These are phyloP conservation scores for Drosophila yakuba DNA, from an alignment of 1,140 invertebrate genomes.

Conservation along the genomic window DNA sequence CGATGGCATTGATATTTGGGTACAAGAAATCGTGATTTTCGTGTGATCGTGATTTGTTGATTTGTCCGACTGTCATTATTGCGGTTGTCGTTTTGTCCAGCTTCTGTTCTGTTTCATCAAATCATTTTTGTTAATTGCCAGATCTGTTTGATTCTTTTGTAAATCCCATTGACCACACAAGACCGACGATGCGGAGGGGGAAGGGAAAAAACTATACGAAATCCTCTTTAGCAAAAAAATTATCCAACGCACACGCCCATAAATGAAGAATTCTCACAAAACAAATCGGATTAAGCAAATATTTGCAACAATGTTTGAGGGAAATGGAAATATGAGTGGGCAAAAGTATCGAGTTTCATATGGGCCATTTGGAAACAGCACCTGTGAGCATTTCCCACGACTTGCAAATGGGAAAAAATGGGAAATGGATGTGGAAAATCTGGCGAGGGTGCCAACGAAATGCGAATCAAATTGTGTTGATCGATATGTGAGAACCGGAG, in stretches of 20 bases:
- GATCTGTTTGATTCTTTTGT: slow-evolving; percentile 23
- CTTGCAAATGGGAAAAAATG: slow-evolving; percentile 1
- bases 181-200: background rate
- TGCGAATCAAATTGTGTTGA: slow-evolving; percentile 77
- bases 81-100: slow-evolving; percentile 45
- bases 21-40: slow-evolving; percentile 69
- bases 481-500: slow-evolving; percentile 55
- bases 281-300: slow-evolving; percentile 61
- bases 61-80: slow-evolving; percentile 74
- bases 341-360: slow-evolving; percentile 59
- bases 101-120: slow-evolving; percentile 50
- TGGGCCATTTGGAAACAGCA: slow-evolving; percentile 59
- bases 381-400: slow-evolving; percentile 71
- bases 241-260: slow-evolving; percentile 19
- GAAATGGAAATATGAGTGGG: slow-evolving; percentile 17
- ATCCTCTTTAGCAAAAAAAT: slow-evolving; percentile 26
- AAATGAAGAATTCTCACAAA: slow-evolving; percentile 8
- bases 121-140: slow-evolving; percentile 72
- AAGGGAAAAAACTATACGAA: background rate
- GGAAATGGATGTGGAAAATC: background rate
- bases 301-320: slow-evolving; percentile 66
- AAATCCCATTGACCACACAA: slow-evolving; percentile 48
- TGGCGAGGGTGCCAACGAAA: slow-evolving; percentile 43
- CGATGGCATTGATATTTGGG: slow-evolving; percentile 22
- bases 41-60: slow-evolving; percentile 77